phyloP scores from a whole-genome alignment of 1,140 invertebrate species.

The Scaptomyza montana region DNA sequence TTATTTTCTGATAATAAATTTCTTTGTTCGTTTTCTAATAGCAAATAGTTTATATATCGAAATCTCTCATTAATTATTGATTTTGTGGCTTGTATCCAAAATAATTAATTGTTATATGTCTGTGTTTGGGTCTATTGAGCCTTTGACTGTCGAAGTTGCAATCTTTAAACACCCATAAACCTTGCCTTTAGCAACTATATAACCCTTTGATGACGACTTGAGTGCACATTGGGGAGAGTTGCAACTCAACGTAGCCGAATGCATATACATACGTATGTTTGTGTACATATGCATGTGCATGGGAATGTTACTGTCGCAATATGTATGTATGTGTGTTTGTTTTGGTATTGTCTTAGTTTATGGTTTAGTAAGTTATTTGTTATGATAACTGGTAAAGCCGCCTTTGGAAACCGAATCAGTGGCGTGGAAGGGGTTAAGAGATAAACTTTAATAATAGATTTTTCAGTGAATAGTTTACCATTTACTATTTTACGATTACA shows the following conservation, averaged over 20 bases:
- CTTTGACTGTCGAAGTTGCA: not conserved
- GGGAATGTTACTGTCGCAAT: not conserved
- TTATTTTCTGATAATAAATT: constrained; percentile 7
- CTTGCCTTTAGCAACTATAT: not conserved
- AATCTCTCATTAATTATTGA: constrained; percentile 21
- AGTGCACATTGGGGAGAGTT: constrained; percentile 15
- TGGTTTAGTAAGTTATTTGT: constrained; percentile 21
- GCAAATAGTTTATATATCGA: not conserved
- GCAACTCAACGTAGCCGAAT: not conserved
- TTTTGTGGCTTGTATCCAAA: not conserved
- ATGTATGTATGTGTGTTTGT: constrained; percentile 11
- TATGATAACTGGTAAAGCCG: not conserved
- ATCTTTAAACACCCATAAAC: not conserved
- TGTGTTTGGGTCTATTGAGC: constrained; percentile 1
- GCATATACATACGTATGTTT: not conserved
- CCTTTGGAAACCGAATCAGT: constrained; percentile 14
- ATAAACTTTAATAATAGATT: not conserved
- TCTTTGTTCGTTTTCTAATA: constrained; percentile 12
- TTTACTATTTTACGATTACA: no score
- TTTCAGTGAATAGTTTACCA: not conserved
- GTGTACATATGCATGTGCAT: constrained; percentile 2
- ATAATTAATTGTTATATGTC: constrained; percentile 26
- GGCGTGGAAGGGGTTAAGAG: not conserved
- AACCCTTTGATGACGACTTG: constrained; percentile 30
- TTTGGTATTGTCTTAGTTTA: constrained; percentile 32